Percentiles rank a stretch among this genome's conserved stretches.
Evolutionary conservation across 2,888 invertebrate genomes (phyloP).

Genomic region (Drosophila meridionalis): DNA sequence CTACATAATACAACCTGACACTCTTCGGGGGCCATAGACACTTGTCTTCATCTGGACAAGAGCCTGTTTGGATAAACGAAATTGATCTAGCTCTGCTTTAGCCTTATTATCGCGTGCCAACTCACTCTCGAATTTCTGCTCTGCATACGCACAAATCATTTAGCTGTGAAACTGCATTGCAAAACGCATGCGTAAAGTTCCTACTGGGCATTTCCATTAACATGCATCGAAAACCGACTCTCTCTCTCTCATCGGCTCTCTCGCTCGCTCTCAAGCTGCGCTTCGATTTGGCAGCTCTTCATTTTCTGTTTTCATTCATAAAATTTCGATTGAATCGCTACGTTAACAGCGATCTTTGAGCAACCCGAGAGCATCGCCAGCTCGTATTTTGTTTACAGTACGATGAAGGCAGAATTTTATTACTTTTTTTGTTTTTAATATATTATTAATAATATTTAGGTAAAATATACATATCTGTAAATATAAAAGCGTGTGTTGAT

Average conservation of each 20-base stretch:
- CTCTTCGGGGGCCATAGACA: neutral
- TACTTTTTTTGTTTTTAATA: neutral
- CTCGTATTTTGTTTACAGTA: constrained; percentile 4
- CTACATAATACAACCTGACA: constrained; percentile 1
- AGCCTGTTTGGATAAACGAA: neutral
- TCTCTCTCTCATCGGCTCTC: constrained; percentile 22
- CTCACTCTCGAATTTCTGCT: too few species aligned
- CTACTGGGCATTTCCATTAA: constrained; percentile 14
- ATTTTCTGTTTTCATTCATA: constrained; percentile 41
- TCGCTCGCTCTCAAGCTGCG: constrained; percentile 13
- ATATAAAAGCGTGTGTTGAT: neutral
- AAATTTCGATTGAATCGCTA: constrained; percentile 23
- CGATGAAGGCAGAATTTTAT: neutral
- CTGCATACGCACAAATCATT: neutral
- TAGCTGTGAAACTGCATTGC: constrained; percentile 7
- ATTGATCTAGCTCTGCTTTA: neutral
- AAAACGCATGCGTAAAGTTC: constrained; percentile 12
- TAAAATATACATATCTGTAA: neutral
- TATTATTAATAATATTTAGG: constrained; percentile 15
- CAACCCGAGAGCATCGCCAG: constrained; percentile 21
- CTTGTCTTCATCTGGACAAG: neutral
- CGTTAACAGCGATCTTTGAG: constrained; percentile 26
- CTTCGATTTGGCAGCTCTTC: constrained; percentile 17
- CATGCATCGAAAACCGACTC: neutral
- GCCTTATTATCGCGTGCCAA: constrained; percentile 6